Evolutionary conservation across 2,797 vertebrate species (phyloP), one percentile per base, ranked within the genome.

Genomic region (Danio tinwini): DNA sequence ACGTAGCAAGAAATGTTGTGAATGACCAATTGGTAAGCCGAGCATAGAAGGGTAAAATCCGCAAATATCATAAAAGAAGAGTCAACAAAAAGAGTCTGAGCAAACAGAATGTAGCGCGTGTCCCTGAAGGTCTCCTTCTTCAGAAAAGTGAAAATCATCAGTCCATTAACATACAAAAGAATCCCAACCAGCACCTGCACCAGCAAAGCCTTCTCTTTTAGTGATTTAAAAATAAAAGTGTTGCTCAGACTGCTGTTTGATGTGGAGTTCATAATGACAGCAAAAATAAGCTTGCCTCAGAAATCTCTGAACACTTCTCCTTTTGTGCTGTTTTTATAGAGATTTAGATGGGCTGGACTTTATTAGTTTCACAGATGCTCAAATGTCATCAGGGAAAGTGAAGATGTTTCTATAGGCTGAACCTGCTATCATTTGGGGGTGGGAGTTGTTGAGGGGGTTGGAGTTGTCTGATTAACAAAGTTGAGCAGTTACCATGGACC

Each of bases 81-180:
- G 68, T 93, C 90, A 13, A 76, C 83, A 58, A 91, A 19, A 3
- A 93, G 61, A 2, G 85, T 88, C 53, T 70, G 82, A 21, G 82
- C 87, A 76, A 93, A 92, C 9, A 92, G 82, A 50, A 92, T 80
- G 42, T 93, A 92, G 2, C 90, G 89, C 39, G 85, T 87, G 21
- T 83, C 89, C 49, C 81, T 82, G 68, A 92, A 92, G 2, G 44
- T 39, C 0, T 86, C 75, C 47, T 88, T 90, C 77, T 78, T 85
- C 12, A 87, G 83, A 74, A 91, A 89, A 0, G 81, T 90, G 73
- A 56, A 65, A 9, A 91, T 87, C 14, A 90, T 77, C 9, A 88
- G 4, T 16, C 72, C 10, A 56, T 92, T 91, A 6, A 92, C 83
- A 77, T 55, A 87, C 2, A 92, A 88, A 6, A 91, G 91, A 21